Base-by-base conservation (phyloP, 2,888 invertebrate species). In the Steinernema scapterisci region DNA sequence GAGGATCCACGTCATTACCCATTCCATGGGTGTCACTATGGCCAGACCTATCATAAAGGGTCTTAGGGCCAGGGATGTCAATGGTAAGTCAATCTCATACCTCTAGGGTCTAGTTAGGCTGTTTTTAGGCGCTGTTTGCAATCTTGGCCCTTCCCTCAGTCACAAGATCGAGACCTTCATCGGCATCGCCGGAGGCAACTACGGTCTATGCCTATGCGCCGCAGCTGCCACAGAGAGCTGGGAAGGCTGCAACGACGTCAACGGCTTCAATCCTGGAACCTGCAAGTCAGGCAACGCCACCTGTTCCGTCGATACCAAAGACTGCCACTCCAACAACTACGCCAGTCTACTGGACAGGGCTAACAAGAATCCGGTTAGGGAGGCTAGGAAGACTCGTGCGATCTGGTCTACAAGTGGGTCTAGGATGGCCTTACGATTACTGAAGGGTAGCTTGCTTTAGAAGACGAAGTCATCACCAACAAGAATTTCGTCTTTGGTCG, bases 21-120 rank as follows among this genome's bases (percentile, higher is more conserved):
- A 84, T 52, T 83, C 83, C 44, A 84, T 84, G 84, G 84, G 84
- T 11, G 81, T 81, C 7, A 82, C 83, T 11, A 73, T 84, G 6
- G 81, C 80, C 0, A 52, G 84, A 27, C 82, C 82, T 71, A 78
- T 81, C 6, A 79, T 83, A 45, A 73, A 77, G n/a, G 84, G 84
- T 54, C 83, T 83, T 25, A 56, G 46, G 25, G 77, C 83, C 9
- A 70, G 76, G 19, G 80, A 74, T n/a, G 72, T 76, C 1, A 75
- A 77, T 16, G 81, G 80, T 77, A 72, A 19, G 21, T 77, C 23
- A 27, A 44, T 23, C 5, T 7, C 45, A 25, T 43, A 51, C 25
- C 16, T 3, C 31, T 3, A 31, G 2, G 1, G 13, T 6, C 7
- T 27, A 56, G n/a, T 19, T 16, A 43, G 70, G 31, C 21, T n/a